Evolutionary conservation across 2,797 vertebrate genomes (phyloP).

Genomic region (Chelon auratus): DNA sequence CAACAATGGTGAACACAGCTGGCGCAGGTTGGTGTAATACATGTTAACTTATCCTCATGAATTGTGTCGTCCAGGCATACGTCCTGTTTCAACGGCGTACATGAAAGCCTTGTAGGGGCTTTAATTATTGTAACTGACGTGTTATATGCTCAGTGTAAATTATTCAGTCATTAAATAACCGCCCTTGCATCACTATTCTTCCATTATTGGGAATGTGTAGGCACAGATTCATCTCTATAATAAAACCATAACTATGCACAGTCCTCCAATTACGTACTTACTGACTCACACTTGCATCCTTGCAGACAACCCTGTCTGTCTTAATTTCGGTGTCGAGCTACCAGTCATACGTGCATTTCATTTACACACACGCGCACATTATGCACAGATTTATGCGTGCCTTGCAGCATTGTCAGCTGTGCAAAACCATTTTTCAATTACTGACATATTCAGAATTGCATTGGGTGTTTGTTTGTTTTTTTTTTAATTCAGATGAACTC

Average conservation of each 20-base stretch:
- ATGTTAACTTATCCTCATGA: neutral
- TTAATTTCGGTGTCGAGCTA: conserved; percentile 24
- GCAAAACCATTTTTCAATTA: neutral
- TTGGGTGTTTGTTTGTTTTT: conserved; percentile 49
- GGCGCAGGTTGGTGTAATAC: too few relatives aligned
- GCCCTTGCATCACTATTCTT: conserved; percentile 13
- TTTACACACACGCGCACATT: neutral
- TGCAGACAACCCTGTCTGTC: conserved; percentile 40
- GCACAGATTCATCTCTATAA: conserved; percentile 24
- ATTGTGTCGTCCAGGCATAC: neutral
- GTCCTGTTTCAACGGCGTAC: conserved; percentile 1
- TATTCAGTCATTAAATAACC: conserved; percentile 28
- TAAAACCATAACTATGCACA: conserved; percentile 38
- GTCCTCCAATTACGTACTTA: conserved; percentile 40
- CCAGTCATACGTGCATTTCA: neutral
- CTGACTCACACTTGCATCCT: conserved; percentile 40
- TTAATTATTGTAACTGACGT: neutral
- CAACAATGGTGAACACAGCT: neutral
- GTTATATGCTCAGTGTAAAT: conserved; percentile 3
- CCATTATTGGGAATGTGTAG: conserved; percentile 15
- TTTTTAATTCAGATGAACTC: conserved; percentile 51
- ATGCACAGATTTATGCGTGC: neutral
- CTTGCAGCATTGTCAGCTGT: conserved; percentile 10
- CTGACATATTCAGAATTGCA: conserved; percentile 6
- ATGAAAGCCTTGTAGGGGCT: neutral